These are phyloP conservation scores for Phylloscopus trochiloides DNA, from an alignment of 2,113 vertebrate genomes.

Conservation along the genomic window DNA sequence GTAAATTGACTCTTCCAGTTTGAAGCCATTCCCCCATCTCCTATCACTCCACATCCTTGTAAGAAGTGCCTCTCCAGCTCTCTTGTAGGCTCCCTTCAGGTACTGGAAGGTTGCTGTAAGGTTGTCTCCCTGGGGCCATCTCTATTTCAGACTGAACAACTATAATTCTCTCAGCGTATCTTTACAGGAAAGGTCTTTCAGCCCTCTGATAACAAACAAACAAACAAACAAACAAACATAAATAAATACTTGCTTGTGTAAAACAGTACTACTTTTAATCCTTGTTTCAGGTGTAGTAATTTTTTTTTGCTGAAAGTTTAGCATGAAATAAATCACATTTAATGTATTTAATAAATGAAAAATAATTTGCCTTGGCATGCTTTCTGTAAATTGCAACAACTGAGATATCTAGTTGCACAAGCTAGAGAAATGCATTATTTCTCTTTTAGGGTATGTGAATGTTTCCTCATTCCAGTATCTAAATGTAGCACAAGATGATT, in stretches of 20 bases:
- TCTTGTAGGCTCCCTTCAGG: background rate
- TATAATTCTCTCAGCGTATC: background rate
- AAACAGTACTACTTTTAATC: background rate
- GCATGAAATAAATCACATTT: constrained; percentile 20
- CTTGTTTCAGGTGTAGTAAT: background rate
- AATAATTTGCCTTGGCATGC: background rate
- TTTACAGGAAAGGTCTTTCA: background rate
- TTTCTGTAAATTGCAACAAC: constrained; percentile 1
- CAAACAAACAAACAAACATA: background rate
- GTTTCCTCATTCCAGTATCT: background rate
- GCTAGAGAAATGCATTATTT: background rate
- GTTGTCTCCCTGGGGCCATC: background rate
- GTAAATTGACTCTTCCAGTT: background rate
- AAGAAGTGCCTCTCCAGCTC: background rate
- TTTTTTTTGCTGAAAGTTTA: constrained; percentile 33
- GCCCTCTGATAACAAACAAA: background rate
- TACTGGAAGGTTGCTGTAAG: background rate
- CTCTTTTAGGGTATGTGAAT: background rate
- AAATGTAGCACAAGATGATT: background rate
- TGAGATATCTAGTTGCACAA: background rate
- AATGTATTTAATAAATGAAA: constrained; percentile 12
- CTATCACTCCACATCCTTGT: background rate
- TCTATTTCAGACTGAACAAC: background rate
- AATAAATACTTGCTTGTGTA: background rate
- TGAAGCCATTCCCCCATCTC: background rate